These are phyloP conservation scores for Panorpa germanica DNA, from an alignment of 2,888 invertebrate genomes.

Conservation along the genomic window DNA sequence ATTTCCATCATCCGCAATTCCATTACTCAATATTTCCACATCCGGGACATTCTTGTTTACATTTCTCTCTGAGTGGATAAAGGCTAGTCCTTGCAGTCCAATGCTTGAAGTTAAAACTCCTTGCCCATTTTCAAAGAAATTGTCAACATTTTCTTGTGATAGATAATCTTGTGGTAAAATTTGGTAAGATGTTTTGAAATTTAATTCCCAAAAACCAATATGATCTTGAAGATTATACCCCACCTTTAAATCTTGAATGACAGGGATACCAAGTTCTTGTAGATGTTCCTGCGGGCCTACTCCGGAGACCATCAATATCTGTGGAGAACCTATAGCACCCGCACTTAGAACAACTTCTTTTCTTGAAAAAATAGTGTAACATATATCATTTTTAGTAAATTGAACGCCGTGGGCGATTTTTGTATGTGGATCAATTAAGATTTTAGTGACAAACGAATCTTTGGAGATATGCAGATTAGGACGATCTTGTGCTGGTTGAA, in stretches of 20 bases:
- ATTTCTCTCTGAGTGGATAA: too few relatives aligned
- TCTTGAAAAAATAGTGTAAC: slow-evolving; percentile 44
- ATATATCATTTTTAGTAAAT: slow-evolving; percentile 43
- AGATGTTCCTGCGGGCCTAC: slow-evolving; percentile 56
- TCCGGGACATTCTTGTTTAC: too few relatives aligned
- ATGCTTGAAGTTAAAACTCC: too few relatives aligned
- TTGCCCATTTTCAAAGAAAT: too few relatives aligned
- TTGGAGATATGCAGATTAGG: slow-evolving; percentile 54
- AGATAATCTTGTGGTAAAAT: too few relatives aligned
- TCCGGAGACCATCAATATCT: slow-evolving; percentile 81
- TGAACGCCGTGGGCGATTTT: slow-evolving; percentile 61
- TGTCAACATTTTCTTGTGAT: too few relatives aligned
- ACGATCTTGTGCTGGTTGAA: slow-evolving; percentile 48
- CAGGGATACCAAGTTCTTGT: slow-evolving; percentile 45
- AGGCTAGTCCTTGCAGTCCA: too few relatives aligned
- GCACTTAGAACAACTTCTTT: slow-evolving; percentile 78
- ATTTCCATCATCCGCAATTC: slow-evolving; percentile 25
- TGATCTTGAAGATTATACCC: slow-evolving; percentile 79
- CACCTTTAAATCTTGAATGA: slow-evolving; percentile 54
- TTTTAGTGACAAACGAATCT: slow-evolving; percentile 43
- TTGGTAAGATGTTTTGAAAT: too few relatives aligned
- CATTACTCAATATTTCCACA: too few relatives aligned
- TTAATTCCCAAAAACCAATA: slow-evolving; percentile 67
- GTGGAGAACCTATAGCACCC: slow-evolving; percentile 82
- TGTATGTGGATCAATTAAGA: slow-evolving; percentile 37